Evolutionary conservation across 2,113 vertebrate genomes (phyloP).

Genomic region (Pedionomus torquatus): DNA sequence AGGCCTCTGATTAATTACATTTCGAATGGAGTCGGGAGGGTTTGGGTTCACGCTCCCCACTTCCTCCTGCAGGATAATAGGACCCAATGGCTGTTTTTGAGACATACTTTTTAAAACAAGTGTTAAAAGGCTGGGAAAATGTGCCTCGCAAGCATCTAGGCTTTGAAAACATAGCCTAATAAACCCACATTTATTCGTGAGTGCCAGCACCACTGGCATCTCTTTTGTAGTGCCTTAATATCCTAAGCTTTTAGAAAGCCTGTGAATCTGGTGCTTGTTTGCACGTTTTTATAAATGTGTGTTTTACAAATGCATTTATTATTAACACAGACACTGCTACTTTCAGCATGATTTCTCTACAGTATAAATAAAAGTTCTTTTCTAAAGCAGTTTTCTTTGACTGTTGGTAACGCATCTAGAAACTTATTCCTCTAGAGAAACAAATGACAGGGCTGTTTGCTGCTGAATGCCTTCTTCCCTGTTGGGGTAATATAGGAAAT

Average conservation of each 20-base stretch:
- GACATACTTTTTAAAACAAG: conserved; percentile 36
- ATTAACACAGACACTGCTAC: not conserved
- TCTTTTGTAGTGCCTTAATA: conserved; percentile 4
- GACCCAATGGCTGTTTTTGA: conserved; percentile 8
- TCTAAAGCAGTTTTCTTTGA: conserved; percentile 14
- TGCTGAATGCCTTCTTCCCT: not conserved
- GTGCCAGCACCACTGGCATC: not conserved
- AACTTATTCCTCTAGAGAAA: conserved; percentile 25
- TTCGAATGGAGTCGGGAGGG: conserved; percentile 12
- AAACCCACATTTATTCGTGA: not conserved
- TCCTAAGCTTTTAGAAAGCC: conserved; percentile 18
- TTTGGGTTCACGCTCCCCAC: not conserved
- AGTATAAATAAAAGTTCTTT: conserved; percentile 2
- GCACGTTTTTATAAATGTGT: not conserved
- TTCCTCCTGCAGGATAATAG: conserved; percentile 14
- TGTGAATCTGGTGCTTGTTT: conserved; percentile 22
- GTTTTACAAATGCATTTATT: conserved; percentile 5
- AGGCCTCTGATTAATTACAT: conserved; percentile 41
- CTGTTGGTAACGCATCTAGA: not conserved
- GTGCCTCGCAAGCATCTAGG: not conserved
- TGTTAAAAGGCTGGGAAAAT: conserved; percentile 40
- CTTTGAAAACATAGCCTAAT: conserved; percentile 24
- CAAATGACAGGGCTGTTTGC: not conserved
- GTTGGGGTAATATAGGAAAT: not conserved
- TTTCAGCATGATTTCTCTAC: conserved; percentile 12